Percentiles rank a stretch among this genome's conserved stretches.
phyloP scores from a whole-genome alignment of 2,113 vertebrate species.

The Acrocephalus arundinaceus region DNA sequence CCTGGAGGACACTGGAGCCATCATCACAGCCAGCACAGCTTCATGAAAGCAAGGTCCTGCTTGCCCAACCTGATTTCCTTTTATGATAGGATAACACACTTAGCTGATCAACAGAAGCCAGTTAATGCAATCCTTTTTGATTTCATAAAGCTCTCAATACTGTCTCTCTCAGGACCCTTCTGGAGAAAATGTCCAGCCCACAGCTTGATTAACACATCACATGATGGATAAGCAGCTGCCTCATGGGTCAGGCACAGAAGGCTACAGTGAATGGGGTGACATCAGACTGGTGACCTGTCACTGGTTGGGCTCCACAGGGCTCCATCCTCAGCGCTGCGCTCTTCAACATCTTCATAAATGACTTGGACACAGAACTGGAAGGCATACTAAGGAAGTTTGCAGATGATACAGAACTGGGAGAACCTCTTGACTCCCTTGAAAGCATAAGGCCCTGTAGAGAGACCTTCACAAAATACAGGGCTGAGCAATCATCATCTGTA shows the following conservation, averaged over 20 bases:
- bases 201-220: background rate
- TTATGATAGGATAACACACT: background rate
- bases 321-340: background rate
- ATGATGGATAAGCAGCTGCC: background rate
- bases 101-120: background rate
- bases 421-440: background rate
- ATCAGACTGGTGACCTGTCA: background rate
- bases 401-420: background rate
- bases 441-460: background rate
- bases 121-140: background rate
- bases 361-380: background rate
- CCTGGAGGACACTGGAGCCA: background rate
- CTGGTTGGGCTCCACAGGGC: background rate
- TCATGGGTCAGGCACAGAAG: background rate
- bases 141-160: background rate
- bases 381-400: background rate
- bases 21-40: background rate
- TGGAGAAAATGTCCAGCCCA: background rate
- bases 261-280: background rate
- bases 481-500: background rate
- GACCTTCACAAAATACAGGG: background rate
- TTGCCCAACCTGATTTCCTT: background rate
- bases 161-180: background rate
- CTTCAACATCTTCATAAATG: background rate
- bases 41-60: background rate